These are phyloP conservation scores for Sminthopsis crassicaudata DNA, from an alignment of 2,113 vertebrate genomes.

Conservation along the genomic window DNA sequence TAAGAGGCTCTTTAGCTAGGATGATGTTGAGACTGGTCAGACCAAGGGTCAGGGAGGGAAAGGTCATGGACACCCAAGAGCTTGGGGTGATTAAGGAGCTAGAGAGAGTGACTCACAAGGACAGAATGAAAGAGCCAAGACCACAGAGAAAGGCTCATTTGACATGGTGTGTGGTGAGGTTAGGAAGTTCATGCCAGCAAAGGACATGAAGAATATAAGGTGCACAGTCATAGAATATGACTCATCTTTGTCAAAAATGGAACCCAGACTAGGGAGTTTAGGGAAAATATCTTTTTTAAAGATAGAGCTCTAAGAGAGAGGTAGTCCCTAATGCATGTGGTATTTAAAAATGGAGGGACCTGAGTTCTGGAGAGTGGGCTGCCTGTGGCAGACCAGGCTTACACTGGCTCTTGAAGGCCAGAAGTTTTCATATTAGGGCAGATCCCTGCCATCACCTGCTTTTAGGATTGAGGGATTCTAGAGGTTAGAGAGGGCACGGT, in stretches of 20 bases:
- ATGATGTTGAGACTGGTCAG: background rate
- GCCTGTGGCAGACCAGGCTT: conserved; percentile 27
- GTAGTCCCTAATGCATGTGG: background rate
- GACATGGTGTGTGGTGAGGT: background rate
- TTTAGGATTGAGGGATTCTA: background rate
- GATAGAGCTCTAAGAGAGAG: background rate
- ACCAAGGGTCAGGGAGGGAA: background rate
- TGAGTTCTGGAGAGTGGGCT: conserved; percentile 17
- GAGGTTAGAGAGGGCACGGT: background rate
- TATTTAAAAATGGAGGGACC: conserved; percentile 5
- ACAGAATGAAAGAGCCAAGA: conserved; percentile 9
- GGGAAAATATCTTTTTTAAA: background rate
- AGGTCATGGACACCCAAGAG: background rate
- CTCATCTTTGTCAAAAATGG: background rate
- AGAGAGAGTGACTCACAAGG: conserved; percentile 59
- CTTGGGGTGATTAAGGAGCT: conserved; percentile 41
- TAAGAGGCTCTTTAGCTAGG: background rate
- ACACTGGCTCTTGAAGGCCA: background rate
- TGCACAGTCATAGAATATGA: background rate
- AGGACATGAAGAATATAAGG: background rate
- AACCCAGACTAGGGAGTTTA: background rate
- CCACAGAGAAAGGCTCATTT: background rate
- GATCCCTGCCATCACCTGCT: too few relatives aligned
- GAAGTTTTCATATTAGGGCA: background rate
- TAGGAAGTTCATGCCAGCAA: background rate